Evolutionary conservation across 1,140 invertebrate species (phyloP), one percentile per base, ranked within the genome.

Genomic region (Spodoptera litura): DNA sequence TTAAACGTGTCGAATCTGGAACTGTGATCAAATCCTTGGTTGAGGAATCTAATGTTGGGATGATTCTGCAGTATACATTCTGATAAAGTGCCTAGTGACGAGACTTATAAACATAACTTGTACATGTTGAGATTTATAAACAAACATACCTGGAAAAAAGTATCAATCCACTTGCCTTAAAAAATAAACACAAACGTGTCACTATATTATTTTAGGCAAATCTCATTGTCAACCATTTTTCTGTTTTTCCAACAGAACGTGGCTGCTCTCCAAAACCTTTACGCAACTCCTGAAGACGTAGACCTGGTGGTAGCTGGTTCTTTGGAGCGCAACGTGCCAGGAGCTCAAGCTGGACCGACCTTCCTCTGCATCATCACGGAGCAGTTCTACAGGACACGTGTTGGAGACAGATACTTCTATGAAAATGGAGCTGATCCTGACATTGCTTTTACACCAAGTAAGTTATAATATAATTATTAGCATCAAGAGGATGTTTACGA

Each of bases 321-420:
- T 1, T 91, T 98, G 15, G 99, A 99, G 92, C 88, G 86, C 0
- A 96, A 97, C 73, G 96, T 98, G 0, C 95, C 96, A 2, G 97
- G 97, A 2, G 97, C 98, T 0, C 93, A 98, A 11, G 95, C 97
- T 4, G 99, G 99, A 0, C 98, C 98, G 3, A 99, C 98, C 0
- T 99, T 99, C 95, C 95, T 98, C 2, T 99, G 98, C 85, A 97
- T 99, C 71, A 94, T 99, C 2, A 97, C 96, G 0, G 97, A 97
- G 87, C 98, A 99, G 92, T 99, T 99, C 91, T 97, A 97, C 85
- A 95, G 97, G 78, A 97, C 97, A 0, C 96, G 98, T 87, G 96
- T 97, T 9, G 98, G 97, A 8, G 98, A 99, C 91, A 95, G 98
- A 77, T 97, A 95, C 90, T 99, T 97, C 96, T 99, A 96, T 86